These are phyloP conservation scores for Cephalotes varians DNA, from an alignment of 2,888 invertebrate genomes.

Conservation along the genomic window DNA sequence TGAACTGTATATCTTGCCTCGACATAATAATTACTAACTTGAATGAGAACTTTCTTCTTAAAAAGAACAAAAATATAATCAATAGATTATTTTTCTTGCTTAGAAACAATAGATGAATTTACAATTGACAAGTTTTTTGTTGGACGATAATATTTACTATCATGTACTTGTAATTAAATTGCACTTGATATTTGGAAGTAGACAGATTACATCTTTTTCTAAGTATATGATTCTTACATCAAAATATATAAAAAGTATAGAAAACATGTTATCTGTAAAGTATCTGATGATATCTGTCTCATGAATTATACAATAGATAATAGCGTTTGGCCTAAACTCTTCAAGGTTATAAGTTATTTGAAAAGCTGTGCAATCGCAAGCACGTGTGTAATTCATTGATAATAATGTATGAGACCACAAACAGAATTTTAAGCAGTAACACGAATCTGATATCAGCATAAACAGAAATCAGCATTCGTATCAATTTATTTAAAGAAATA, in stretches of 20 bases:
- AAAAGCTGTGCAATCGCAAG: conserved; percentile 80
- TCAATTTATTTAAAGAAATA: not conserved
- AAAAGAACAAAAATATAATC: too few relatives aligned
- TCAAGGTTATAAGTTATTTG: conserved; percentile 78
- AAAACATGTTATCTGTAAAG: conserved; percentile 44
- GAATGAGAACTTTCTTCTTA: not conserved
- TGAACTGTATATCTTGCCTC: not conserved
- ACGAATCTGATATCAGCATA: not conserved
- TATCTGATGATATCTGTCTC: conserved; percentile 36
- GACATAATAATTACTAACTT: not conserved
- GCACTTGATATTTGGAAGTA: not conserved
- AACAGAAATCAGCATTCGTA: conserved; percentile 1
- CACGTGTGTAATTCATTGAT: conserved; percentile 67
- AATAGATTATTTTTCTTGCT: not conserved
- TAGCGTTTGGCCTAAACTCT: conserved; percentile 67
- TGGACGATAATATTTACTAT: not conserved
- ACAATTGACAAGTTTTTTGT: not conserved
- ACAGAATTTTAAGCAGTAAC: conserved; percentile 57
- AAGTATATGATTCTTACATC: not conserved
- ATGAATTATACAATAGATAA: conserved; percentile 55
- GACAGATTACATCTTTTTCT: not conserved
- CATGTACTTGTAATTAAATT: not conserved
- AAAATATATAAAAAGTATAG: conserved; percentile 14
- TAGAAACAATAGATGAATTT: not conserved
- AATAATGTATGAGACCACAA: conserved; percentile 64